Base-by-base conservation (phyloP, 2,888 invertebrate genomes). In the Diplolepis rosae region DNA sequence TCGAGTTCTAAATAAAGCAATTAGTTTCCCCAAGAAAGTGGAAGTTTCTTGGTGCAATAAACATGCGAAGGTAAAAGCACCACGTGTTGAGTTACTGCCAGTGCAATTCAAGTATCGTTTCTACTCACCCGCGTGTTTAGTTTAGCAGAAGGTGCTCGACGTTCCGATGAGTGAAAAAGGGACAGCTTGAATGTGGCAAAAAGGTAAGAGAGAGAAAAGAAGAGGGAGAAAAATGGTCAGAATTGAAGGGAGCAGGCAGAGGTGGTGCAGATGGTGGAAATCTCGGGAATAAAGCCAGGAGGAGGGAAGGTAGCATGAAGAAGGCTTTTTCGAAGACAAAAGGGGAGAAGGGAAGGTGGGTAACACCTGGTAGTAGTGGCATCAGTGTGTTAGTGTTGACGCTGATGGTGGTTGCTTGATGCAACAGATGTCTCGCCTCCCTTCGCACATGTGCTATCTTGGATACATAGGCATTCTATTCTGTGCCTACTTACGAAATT, bases 391-490 rank as follows among this genome's bases (percentile, higher is more conserved):
- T 61, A 45, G 69, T 66, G 69, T 68, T 70, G 68, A 68, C 61
- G 61, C 39, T 66, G 70, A 65, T 66, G 61, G 72, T 69, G 68
- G 72, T 73, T 73, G 68, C 66, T 45, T 69, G 70, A 65, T 69
- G 71, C 74, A 74, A 74, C 74, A 74, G 71, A 71, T 71, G 74
- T 71, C 71, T 50, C 52, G 39, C 52, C 65, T 68, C 70, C 73
- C 68, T 73, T 56, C 39, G 71, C 71, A 74, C 71, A 74, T 71
- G 74, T 71, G 69, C 73, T 70, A 50, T 67, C 52, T 66, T 72
- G 70, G 45, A 48, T 45, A 52, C 42, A 65, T 22, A 68, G 11
- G 35, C 50, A 61, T 56, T 11, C 13, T 7, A 45, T 51, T 52
- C 15, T 56, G 4, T 11, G 11, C 5, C 11, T 24, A 22, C 35